These are phyloP conservation scores for Callaeas wilsoni DNA, from an alignment of 2,113 vertebrate genomes.

Conservation along the genomic window DNA sequence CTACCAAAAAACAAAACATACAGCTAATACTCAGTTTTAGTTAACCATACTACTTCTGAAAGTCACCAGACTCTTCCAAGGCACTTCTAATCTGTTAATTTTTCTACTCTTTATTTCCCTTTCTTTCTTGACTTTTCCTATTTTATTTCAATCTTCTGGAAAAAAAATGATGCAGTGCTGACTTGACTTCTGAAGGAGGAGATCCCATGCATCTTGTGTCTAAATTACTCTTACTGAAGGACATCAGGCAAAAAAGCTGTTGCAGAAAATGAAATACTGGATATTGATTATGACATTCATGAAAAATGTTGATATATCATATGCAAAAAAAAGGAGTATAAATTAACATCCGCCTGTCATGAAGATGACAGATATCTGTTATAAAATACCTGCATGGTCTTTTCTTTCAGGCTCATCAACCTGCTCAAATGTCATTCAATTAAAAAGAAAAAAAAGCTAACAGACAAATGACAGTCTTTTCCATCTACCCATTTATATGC, in stretches of 20 bases:
- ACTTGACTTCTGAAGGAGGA: not conserved
- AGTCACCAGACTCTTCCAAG: not conserved
- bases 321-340: not conserved
- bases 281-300: slow-evolving; percentile 6
- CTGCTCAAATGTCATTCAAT: not conserved
- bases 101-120: not conserved
- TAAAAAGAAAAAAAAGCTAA: not conserved
- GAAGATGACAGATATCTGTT: not conserved
- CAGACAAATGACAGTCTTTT: not conserved
- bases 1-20: not conserved
- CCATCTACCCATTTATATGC: not conserved
- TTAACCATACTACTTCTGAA: not conserved
- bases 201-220: not conserved
- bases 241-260: not conserved
- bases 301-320: slow-evolving; percentile 14
- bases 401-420: not conserved
- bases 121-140: not conserved
- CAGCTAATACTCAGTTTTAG: not conserved
- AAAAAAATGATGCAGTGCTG: not conserved
- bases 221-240: not conserved
- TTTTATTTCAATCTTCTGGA: not conserved
- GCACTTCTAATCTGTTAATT: not conserved
- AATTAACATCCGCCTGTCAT: slow-evolving; percentile 10
- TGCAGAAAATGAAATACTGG: not conserved
- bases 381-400: slow-evolving; percentile 16